phyloP scores from a whole-genome alignment of 2,113 vertebrate species.

The Paracanthobrama guichenoti region DNA sequence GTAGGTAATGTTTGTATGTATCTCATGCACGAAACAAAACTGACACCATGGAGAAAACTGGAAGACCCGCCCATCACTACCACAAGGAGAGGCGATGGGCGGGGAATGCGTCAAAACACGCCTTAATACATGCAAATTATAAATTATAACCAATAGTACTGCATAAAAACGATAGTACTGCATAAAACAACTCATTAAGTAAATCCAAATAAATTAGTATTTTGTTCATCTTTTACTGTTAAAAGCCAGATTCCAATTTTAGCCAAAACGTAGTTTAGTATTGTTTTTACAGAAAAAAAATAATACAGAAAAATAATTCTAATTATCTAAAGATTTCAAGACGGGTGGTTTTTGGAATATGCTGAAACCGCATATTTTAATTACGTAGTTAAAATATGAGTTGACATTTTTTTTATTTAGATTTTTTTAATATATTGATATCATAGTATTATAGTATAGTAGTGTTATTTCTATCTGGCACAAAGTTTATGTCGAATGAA shows the following conservation, averaged over 20 bases:
- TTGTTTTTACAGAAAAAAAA: background rate
- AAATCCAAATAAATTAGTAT: background rate
- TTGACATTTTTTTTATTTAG: background rate
- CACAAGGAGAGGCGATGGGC: conserved; percentile 26
- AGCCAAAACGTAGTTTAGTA: background rate
- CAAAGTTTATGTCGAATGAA: background rate
- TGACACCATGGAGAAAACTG: background rate
- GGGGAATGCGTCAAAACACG: background rate
- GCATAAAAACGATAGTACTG: too few species aligned
- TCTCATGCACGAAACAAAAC: background rate
- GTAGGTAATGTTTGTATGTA: background rate
- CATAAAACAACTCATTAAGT: background rate
- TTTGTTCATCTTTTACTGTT: background rate
- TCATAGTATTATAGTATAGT: too few species aligned
- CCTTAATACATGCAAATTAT: background rate
- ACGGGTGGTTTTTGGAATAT: too few species aligned
- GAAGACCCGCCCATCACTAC: background rate
- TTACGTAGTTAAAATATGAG: background rate
- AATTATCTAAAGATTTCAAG: too few species aligned
- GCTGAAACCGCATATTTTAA: background rate
- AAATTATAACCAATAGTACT: conserved; percentile 14
- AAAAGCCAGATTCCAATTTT: background rate
- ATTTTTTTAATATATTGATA: background rate
- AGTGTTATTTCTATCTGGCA: background rate
- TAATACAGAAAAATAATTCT: background rate